Evolutionary conservation across 2,888 invertebrate genomes (phyloP), one percentile per base, ranked within the genome.

Genomic region (Boloria euphrosyne): DNA sequence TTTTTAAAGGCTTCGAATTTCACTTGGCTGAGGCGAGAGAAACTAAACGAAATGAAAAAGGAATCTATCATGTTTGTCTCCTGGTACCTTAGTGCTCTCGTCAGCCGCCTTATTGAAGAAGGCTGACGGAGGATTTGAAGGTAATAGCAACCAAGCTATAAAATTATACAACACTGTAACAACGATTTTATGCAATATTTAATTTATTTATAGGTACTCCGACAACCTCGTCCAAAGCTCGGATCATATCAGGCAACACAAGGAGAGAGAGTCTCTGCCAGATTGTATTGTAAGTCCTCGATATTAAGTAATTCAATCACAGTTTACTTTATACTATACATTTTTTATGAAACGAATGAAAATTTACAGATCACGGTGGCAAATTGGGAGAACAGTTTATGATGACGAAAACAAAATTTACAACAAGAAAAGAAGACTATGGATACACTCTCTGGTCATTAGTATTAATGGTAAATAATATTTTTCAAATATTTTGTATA

Each of bases 121-220:
- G 57, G 46, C 22, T 57, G 57, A 57, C 46, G 44, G 46, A 46
- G 27, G 46, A 44, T 57, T 46, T 57, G 57, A 57, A 57, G 57
- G 57, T 22, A 22, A 22, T 57, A 27, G 7, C 31, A 3, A 38
- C 10, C 10, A 10, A 31, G 7, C 31, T 4, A 31, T 22, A 13
- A 54, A 54, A 22, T 38, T 17, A 38, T 13, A 14, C 3, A 14
- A 43, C 13, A 31, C 10, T 16, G 2, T n/a, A 16, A 3, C 16
- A 2, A 14, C 18, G 7, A 10, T 38, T 44, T 46, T 22, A 22
- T 22, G 1, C n/a, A 46, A 13, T 14, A 22, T 44, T 57, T n/a
- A 13, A 38, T 46, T 10, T 13, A 27, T 57, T 57, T 46, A 4
- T 16, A 57, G 57, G 57, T 57, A 46, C 57, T 46, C 22, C 57